Evolutionary conservation across 1,140 invertebrate species (phyloP).

Genomic region (Diplogasteroides magnus): DNA sequence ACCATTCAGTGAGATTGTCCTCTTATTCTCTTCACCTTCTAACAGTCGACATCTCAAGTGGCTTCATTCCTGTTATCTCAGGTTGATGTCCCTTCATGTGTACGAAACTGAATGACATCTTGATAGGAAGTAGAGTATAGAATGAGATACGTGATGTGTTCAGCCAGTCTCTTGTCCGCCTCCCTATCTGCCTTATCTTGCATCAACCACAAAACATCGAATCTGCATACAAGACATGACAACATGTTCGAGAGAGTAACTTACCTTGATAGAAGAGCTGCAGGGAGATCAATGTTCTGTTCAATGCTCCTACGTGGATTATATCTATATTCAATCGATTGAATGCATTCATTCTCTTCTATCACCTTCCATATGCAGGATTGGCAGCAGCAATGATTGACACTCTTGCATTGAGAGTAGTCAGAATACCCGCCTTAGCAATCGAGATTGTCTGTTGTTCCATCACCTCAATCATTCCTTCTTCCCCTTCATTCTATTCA

Average conservation of each 20-base stretch:
- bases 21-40: constrained; percentile 56
- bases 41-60: constrained; percentile 87
- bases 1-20: no score
- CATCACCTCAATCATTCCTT: constrained; percentile 65
- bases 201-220: constrained; percentile 88
- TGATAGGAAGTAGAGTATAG: no score
- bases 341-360: background rate
- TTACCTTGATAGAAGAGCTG: constrained; percentile 83
- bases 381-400: constrained; percentile 97
- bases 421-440: constrained; percentile 98
- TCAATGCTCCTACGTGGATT: constrained; percentile 89
- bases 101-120: constrained; percentile 63
- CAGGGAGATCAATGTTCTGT: constrained; percentile 94
- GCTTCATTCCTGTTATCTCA: constrained; percentile 63
- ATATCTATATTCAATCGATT: constrained; percentile 65
- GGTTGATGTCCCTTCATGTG: constrained; percentile 84
- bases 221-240: constrained; percentile 60
- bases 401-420: constrained; percentile 87
- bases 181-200: constrained; percentile 87
- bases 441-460: constrained; percentile 99
- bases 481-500: background rate
- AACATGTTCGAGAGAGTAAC: background rate
- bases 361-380: constrained; percentile 77
- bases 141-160: constrained; percentile 97
- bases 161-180: constrained; percentile 85